phyloP scores from a whole-genome alignment of 2,113 vertebrate genomes.

The Speoplatyrhinus poulsoni region DNA sequence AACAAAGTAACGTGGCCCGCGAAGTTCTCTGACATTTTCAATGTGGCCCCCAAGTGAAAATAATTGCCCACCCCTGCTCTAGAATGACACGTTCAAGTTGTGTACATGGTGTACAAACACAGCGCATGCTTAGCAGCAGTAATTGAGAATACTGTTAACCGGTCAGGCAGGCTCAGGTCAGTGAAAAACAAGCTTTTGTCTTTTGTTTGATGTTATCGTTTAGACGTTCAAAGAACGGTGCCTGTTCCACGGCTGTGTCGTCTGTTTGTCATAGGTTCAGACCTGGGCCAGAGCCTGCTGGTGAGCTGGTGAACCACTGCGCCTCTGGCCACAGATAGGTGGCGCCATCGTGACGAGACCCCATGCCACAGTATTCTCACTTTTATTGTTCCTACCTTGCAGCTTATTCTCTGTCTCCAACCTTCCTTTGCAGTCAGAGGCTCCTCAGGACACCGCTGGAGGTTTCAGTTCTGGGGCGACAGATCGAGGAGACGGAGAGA shows the following conservation, averaged over 20 bases:
- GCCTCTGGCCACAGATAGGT: slow-evolving; percentile 70
- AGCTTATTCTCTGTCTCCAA: slow-evolving; percentile 38
- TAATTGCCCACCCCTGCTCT: too few species aligned
- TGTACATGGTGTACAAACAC: too few species aligned
- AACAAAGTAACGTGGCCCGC: too few species aligned
- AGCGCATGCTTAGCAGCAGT: too few species aligned
- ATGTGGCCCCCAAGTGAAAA: too few species aligned
- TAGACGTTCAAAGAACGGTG: not conserved
- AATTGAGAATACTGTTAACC: too few species aligned
- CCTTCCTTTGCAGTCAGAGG: slow-evolving; percentile 47
- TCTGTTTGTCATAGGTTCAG: slow-evolving; percentile 62
- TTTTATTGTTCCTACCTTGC: slow-evolving; percentile 66
- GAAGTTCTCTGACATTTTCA: too few species aligned
- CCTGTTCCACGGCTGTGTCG: not conserved
- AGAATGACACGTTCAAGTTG: too few species aligned
- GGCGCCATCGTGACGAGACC: slow-evolving; percentile 72
- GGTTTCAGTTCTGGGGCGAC: slow-evolving; percentile 31
- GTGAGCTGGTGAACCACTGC: slow-evolving; percentile 38
- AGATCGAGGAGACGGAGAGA: slow-evolving; percentile 25
- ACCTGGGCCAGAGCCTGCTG: slow-evolving; percentile 53
- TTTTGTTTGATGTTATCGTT: not conserved
- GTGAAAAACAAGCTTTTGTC: not conserved
- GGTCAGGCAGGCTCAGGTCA: not conserved
- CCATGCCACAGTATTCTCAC: slow-evolving; percentile 46
- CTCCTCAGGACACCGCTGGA: slow-evolving; percentile 72